A percentile compares a stretch with the other conserved stretches of the same genome.
Conservation (phyloP, 2,797 vertebrate genomes). For the Cossypha heuglini region DNA sequence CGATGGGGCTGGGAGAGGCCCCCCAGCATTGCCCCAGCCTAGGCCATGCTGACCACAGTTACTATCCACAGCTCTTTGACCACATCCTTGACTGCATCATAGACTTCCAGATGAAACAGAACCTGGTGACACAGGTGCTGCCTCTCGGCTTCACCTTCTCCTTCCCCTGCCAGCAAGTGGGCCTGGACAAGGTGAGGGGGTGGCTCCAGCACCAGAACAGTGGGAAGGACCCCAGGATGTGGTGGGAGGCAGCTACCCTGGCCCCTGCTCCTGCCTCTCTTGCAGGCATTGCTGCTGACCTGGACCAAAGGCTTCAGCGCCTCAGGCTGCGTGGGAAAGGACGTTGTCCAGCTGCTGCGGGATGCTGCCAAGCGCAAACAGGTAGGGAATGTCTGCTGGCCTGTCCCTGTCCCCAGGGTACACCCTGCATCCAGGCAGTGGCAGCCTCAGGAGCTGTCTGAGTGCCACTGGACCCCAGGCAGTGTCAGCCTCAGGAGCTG, state of each 20-base stretch:
- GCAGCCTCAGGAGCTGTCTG: background rate
- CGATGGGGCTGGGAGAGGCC: background rate
- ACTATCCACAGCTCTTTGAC: slow-evolving; percentile 80
- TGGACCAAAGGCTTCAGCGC: slow-evolving; percentile 91
- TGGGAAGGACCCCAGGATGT: accelerated
- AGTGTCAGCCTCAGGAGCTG: no score
- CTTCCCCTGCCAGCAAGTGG: slow-evolving; percentile 86
- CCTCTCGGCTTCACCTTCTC: slow-evolving; percentile 91
- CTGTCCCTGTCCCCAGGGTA: background rate
- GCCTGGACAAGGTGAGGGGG: slow-evolving; percentile 83
- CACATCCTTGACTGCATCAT: slow-evolving; percentile 83
- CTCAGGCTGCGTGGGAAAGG: slow-evolving; percentile 80
- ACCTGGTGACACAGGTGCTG: slow-evolving; percentile 70
- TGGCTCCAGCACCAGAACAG: accelerated
- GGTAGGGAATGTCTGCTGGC: slow-evolving; percentile 53
- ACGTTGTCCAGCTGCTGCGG: slow-evolving; percentile 81
- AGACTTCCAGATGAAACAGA: slow-evolving; percentile 79
- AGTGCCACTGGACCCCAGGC: background rate
- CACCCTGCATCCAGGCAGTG: background rate
- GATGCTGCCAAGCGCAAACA: slow-evolving; percentile 78
- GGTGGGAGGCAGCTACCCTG: accelerated
- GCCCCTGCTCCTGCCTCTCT: background rate
- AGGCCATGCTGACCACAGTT: background rate
- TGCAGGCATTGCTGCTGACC: slow-evolving; percentile 84
- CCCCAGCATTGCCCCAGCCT: accelerated